A percentile compares a stretch with the other conserved stretches of the same genome.
phyloP scores from a whole-genome alignment of 1,140 invertebrate genomes.

The Hydropsyche tenuis region DNA sequence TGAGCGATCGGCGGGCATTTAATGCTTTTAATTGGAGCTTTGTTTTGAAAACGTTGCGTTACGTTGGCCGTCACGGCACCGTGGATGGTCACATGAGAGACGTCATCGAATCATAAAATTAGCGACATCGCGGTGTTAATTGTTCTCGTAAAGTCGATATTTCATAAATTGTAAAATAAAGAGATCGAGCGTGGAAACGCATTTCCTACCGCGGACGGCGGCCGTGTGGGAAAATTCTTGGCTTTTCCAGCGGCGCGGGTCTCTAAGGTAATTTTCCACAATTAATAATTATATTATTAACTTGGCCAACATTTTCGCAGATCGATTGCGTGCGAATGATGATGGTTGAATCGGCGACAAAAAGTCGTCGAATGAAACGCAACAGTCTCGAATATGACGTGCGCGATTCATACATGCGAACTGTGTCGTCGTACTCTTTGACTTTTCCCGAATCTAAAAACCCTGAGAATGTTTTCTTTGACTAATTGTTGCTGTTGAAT shows the following conservation, averaged over 20 bases:
- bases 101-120: too few relatives aligned
- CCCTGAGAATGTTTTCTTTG: not conserved
- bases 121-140: too few relatives aligned
- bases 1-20: too few relatives aligned
- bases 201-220: slow-evolving; percentile 1
- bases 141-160: too few relatives aligned
- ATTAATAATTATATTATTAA: slow-evolving; percentile 13
- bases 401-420: not conserved
- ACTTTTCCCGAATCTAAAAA: slow-evolving; percentile 11
- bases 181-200: too few relatives aligned
- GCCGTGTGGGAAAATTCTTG: slow-evolving; percentile 8
- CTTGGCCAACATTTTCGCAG: slow-evolving; percentile 8
- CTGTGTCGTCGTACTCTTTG: slow-evolving; percentile 10
- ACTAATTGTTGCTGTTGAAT: not conserved
- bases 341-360: not conserved
- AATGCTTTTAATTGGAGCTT: too few relatives aligned
- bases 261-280: slow-evolving; percentile 11
- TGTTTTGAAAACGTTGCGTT: too few relatives aligned
- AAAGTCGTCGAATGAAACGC: slow-evolving; percentile 8
- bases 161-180: too few relatives aligned
- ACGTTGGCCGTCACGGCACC: too few relatives aligned
- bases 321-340: slow-evolving; percentile 6
- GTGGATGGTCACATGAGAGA: too few relatives aligned
- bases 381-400: not conserved
- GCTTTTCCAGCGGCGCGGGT: slow-evolving; percentile 1